A percentile compares a stretch with the other conserved stretches of the same genome.
phyloP scores from a whole-genome alignment of 2,113 vertebrate species.

The Syngnathus typhle region DNA sequence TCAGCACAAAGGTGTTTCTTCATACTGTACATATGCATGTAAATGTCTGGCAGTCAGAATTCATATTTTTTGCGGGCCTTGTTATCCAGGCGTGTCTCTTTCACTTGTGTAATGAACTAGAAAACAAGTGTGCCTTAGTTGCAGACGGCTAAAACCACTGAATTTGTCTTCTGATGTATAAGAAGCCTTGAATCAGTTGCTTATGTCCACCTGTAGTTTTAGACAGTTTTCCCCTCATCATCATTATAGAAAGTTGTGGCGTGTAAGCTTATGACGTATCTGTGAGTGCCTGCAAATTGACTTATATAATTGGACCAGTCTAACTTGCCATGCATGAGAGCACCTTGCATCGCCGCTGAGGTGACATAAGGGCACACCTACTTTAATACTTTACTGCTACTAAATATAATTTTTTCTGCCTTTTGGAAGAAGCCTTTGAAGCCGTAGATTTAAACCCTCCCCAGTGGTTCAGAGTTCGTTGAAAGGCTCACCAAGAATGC shows the following conservation, averaged over 20 bases:
- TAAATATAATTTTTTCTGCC: not conserved
- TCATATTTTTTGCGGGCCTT: not conserved
- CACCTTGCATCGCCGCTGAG: slow-evolving; percentile 1
- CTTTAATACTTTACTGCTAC: not conserved
- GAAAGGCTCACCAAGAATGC: slow-evolving; percentile 59
- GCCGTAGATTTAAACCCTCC: not conserved
- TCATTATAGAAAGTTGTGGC: not conserved
- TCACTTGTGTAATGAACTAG: not conserved
- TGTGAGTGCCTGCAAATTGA: not conserved
- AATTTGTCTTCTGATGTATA: not conserved
- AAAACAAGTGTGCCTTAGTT: not conserved
- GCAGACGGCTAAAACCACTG: not conserved
- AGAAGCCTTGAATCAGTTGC: not conserved
- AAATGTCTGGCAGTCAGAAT: not conserved
- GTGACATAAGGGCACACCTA: slow-evolving; percentile 11
- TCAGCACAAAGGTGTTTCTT: not conserved
- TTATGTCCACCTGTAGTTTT: not conserved
- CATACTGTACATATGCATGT: not conserved
- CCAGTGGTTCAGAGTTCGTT: not conserved
- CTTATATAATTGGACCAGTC: not conserved
- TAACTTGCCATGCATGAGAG: not conserved
- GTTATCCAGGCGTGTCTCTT: not conserved
- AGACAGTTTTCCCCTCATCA: not conserved
- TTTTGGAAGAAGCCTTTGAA: not conserved
- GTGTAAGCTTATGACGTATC: not conserved